Conservation (phyloP, 2,888 invertebrate species). For the Plusia festucae region DNA sequence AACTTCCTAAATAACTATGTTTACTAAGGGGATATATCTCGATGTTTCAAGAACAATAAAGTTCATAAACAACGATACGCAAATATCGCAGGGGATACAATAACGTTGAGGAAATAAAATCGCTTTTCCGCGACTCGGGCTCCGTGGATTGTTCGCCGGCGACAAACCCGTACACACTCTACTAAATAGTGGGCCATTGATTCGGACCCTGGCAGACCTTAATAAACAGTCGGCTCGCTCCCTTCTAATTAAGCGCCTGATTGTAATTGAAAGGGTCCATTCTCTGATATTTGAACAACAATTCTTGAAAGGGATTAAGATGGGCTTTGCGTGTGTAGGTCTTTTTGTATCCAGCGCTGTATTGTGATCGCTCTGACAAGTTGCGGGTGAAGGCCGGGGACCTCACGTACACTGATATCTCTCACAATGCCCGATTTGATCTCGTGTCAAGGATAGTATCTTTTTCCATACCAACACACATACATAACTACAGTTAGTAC, state of each 20-base stretch:
- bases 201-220: conserved; percentile 63
- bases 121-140: conserved; percentile 35
- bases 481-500: conserved; percentile 32
- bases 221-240: conserved; percentile 68
- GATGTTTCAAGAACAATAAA: background rate
- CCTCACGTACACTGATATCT: background rate
- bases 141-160: conserved; percentile 57
- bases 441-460: conserved; percentile 12
- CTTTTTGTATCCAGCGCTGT: conserved; percentile 39
- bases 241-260: conserved; percentile 75
- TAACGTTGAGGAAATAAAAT: conserved; percentile 40
- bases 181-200: conserved; percentile 69
- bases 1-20: conserved; percentile 3
- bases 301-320: conserved; percentile 65
- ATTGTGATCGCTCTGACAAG: conserved; percentile 19
- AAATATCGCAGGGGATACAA: conserved; percentile 8
- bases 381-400: conserved; percentile 13
- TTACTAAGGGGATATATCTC: background rate
- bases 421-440: conserved; percentile 16
- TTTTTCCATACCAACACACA: conserved; percentile 8
- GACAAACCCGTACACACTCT: conserved; percentile 58
- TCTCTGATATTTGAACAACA: conserved; percentile 75
- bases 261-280: conserved; percentile 76
- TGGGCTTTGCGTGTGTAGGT: conserved; percentile 47
- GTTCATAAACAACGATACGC: conserved; percentile 7